phyloP scores from a whole-genome alignment of 2,797 vertebrate species.

The Hippopotamyrus pictus region DNA sequence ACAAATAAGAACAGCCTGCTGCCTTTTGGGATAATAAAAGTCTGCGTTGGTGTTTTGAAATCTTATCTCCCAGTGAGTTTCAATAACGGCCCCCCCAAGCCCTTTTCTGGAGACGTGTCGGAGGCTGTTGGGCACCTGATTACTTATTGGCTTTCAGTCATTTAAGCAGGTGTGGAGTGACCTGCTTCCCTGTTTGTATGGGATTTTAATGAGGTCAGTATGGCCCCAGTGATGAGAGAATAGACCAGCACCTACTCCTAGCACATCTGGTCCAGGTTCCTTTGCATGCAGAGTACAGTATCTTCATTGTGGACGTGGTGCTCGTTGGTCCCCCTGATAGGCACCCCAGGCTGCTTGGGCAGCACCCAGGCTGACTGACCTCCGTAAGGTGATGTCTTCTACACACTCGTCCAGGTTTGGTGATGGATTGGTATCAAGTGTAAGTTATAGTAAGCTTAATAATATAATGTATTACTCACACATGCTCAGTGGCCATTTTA shows the following conservation, averaged over 20 bases:
- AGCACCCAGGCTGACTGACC: neutral
- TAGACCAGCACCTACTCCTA: neutral
- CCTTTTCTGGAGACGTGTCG: neutral
- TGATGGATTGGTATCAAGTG: neutral
- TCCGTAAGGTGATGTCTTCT: neutral
- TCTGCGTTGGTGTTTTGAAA: neutral
- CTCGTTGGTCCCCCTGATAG: neutral
- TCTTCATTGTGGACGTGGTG: neutral
- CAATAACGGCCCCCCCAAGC: neutral
- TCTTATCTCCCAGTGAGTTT: neutral
- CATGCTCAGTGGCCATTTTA: neutral
- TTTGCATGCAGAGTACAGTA: neutral
- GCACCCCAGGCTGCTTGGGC: neutral
- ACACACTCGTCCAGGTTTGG: neutral
- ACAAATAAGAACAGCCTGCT: neutral
- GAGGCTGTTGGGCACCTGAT: neutral
- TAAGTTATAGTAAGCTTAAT: neutral
- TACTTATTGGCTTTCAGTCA: neutral
- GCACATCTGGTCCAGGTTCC: neutral
- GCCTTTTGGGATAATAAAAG: neutral
- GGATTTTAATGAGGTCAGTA: neutral
- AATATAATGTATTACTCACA: neutral
- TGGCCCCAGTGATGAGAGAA: neutral
- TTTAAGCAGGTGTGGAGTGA: neutral
- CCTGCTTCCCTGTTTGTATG: neutral